A percentile compares a stretch with the other conserved stretches of the same genome.
These are phyloP conservation scores for Prostheceraeus crozeri DNA, from an alignment of 2,888 invertebrate species.

Conservation along the genomic window DNA sequence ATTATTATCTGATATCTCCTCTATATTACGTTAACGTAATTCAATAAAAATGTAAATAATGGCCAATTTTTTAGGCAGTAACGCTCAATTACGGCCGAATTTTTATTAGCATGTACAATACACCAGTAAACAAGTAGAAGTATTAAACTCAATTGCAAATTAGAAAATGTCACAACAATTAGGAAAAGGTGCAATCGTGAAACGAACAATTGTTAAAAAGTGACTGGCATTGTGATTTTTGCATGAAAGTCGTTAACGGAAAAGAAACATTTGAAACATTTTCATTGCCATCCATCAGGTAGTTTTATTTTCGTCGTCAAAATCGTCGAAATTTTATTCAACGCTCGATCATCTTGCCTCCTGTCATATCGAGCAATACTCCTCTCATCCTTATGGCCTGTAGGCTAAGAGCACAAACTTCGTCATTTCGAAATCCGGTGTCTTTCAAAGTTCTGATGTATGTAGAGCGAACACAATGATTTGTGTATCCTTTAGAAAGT, in stretches of 20 bases:
- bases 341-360: neutral
- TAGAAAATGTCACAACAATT: neutral
- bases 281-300: neutral
- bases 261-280: neutral
- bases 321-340: neutral
- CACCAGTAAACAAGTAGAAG: neutral
- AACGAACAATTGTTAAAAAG: conserved; percentile 17
- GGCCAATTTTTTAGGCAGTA: neutral
- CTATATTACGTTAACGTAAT: conserved; percentile 16
- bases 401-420: conserved; percentile 5
- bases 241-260: neutral
- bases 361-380: conserved; percentile 7
- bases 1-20: conserved; percentile 19
- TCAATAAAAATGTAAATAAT: neutral
- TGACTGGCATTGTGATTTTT: conserved; percentile 9
- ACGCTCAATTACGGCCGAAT: conserved; percentile 25
- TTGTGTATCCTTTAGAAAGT: conserved; percentile 4
- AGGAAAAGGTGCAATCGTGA: neutral
- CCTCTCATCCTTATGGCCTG: conserved; percentile 6
- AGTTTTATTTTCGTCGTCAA: conserved; percentile 7
- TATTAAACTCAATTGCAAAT: too few relatives aligned
- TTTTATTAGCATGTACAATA: neutral
- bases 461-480: too few relatives aligned
- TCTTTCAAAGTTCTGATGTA: conserved; percentile 9
- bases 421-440: neutral